A percentile compares a stretch with the other conserved stretches of the same genome.
Conservation (phyloP, 2,888 invertebrate genomes). For the Lasioglossum leucozonium region DNA sequence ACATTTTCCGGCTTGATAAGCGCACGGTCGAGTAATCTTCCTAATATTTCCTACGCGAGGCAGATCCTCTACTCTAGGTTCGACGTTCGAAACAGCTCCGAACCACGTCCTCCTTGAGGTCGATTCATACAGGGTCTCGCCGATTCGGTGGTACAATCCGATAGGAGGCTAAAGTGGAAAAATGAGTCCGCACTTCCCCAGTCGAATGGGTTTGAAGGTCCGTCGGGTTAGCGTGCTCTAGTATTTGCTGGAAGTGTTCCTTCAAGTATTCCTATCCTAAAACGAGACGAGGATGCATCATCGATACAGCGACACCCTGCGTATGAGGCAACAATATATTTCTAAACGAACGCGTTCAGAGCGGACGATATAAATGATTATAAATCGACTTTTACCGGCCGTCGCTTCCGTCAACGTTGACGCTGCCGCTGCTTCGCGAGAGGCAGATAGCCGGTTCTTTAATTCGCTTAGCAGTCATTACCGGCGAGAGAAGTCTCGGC, state of each 20-base stretch:
- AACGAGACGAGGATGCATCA: too few relatives aligned
- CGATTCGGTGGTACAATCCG: too few relatives aligned
- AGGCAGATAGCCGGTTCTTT: slow-evolving; percentile 79
- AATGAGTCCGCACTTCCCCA: too few relatives aligned
- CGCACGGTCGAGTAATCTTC: slow-evolving; percentile 22
- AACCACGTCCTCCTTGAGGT: slow-evolving; percentile 69
- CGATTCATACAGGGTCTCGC: background rate
- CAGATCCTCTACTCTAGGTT: slow-evolving; percentile 27
- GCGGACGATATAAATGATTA: background rate
- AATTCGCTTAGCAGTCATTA: slow-evolving; percentile 83
- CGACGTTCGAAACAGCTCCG: slow-evolving; percentile 31
- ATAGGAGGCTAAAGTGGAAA: too few relatives aligned
- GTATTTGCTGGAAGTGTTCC: too few relatives aligned
- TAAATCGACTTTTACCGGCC: slow-evolving; percentile 36
- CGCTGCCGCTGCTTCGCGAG: slow-evolving; percentile 64
- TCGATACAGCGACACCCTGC: too few relatives aligned
- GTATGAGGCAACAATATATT: background rate
- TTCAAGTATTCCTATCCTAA: too few relatives aligned
- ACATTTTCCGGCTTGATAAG: slow-evolving; percentile 52
- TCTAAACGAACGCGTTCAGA: background rate
- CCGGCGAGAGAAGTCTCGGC: slow-evolving; percentile 69
- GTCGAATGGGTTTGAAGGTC: too few relatives aligned
- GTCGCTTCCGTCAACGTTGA: slow-evolving; percentile 62
- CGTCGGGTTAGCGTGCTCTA: too few relatives aligned
- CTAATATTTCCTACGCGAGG: slow-evolving; percentile 34